Evolutionary conservation across 2,113 vertebrate species (phyloP).

Genomic region (Lophotis ruficrista): DNA sequence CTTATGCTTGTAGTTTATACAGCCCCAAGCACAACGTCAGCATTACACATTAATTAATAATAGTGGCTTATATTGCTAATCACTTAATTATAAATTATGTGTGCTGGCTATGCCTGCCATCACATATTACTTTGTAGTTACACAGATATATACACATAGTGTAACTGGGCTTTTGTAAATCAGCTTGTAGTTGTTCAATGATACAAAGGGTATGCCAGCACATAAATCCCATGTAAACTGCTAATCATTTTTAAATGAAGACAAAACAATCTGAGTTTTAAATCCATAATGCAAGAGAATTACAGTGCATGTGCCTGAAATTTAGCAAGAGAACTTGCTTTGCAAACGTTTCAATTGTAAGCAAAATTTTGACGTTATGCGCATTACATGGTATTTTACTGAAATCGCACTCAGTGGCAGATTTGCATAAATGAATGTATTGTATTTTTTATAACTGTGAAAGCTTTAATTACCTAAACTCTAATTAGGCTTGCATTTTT

Average conservation of each 20-base stretch:
- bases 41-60: slow-evolving; percentile 63
- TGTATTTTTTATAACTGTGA: slow-evolving; percentile 72
- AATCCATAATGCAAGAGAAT: slow-evolving; percentile 56
- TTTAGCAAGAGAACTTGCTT: slow-evolving; percentile 52
- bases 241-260: slow-evolving; percentile 71
- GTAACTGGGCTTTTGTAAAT: slow-evolving; percentile 60
- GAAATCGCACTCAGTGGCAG: slow-evolving; percentile 63
- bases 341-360: slow-evolving; percentile 58
- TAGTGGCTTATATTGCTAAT: slow-evolving; percentile 65
- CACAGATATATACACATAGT: slow-evolving; percentile 4
- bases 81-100: slow-evolving; percentile 70
- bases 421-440: slow-evolving; percentile 72
- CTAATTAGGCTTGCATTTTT: slow-evolving; percentile 75
- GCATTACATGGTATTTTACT: slow-evolving; percentile 67
- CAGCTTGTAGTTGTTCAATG: slow-evolving; percentile 61
- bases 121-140: slow-evolving; percentile 60
- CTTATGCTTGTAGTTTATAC: slow-evolving; percentile 38
- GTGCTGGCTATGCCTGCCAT: slow-evolving; percentile 66
- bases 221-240: slow-evolving; percentile 62
- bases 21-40: slow-evolving; percentile 63
- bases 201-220: slow-evolving; percentile 35
- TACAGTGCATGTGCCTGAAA: slow-evolving; percentile 32
- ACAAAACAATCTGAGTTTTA: slow-evolving; percentile 64
- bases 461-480: slow-evolving; percentile 76
- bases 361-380: slow-evolving; percentile 55